Conservation (phyloP, 2,797 vertebrate genomes). For the Orientallactaga sibirica region DNA sequence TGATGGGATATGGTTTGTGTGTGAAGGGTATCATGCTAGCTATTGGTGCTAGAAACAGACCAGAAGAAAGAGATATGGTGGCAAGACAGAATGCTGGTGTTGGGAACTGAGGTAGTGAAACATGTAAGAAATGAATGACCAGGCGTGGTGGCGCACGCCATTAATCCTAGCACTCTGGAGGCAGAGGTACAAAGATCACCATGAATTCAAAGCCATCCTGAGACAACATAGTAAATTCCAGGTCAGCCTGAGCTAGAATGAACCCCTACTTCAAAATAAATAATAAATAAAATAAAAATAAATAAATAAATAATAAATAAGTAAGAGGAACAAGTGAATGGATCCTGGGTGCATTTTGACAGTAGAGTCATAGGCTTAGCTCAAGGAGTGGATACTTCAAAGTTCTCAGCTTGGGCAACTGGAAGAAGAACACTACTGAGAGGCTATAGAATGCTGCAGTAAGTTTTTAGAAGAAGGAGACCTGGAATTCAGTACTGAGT, state of each 20-base stretch:
- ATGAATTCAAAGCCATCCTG: too few species aligned
- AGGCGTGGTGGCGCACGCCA: too few species aligned
- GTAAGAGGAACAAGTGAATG: neutral
- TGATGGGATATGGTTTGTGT: neutral
- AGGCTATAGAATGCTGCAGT: neutral
- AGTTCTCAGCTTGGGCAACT: neutral
- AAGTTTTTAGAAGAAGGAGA: neutral
- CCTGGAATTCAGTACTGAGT: neutral
- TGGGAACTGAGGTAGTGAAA: neutral
- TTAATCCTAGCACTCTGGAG: too few species aligned
- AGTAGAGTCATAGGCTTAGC: neutral
- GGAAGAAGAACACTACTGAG: neutral
- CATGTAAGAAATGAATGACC: neutral
- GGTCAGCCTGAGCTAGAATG: too few species aligned
- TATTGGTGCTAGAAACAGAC: neutral
- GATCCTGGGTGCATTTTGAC: neutral
- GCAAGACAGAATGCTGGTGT: neutral
- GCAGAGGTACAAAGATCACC: too few species aligned
- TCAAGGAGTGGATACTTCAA: neutral
- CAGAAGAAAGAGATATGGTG: neutral
- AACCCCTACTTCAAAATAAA: too few species aligned
- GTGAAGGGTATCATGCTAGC: neutral
- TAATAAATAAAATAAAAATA: too few species aligned
- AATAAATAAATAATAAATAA: too few species aligned
- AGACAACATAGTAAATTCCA: too few species aligned